phyloP scores from a whole-genome alignment of 2,797 vertebrate genomes.

The Microchirus variegatus region DNA sequence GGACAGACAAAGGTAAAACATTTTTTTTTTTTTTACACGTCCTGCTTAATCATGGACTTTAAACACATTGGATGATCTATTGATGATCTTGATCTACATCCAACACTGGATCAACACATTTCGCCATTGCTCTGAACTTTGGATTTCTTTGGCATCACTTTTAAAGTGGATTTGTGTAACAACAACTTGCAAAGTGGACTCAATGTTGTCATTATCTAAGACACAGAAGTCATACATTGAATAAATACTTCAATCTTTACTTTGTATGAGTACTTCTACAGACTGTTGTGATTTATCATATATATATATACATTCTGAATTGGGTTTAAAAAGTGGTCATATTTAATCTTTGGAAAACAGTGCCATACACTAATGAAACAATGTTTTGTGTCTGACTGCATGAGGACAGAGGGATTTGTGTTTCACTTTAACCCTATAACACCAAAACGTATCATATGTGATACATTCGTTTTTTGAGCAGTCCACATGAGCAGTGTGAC shows the following conservation, averaged over 20 bases:
- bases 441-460: too few relatives aligned
- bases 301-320: neutral
- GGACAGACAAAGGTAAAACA: too few relatives aligned
- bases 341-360: too few relatives aligned
- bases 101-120: constrained; percentile 20
- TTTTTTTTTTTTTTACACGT: too few relatives aligned
- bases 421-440: too few relatives aligned
- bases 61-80: constrained; percentile 32
- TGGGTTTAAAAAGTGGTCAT: too few relatives aligned
- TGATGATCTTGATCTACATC: constrained; percentile 13
- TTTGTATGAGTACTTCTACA: neutral
- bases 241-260: neutral
- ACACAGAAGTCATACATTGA: neutral
- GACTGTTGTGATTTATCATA: neutral
- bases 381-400: too few relatives aligned
- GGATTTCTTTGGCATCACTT: neutral
- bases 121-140: constrained; percentile 1
- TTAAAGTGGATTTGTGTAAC: neutral
- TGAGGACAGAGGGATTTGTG: too few relatives aligned
- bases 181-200: neutral
- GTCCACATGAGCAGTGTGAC: too few relatives aligned
- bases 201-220: neutral
- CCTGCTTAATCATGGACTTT: too few relatives aligned
- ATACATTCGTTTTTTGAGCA: too few relatives aligned
- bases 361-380: too few relatives aligned